These are phyloP conservation scores for Pteropus alecto DNA, from an alignment of 2,113 vertebrate species.

Conservation along the genomic window DNA sequence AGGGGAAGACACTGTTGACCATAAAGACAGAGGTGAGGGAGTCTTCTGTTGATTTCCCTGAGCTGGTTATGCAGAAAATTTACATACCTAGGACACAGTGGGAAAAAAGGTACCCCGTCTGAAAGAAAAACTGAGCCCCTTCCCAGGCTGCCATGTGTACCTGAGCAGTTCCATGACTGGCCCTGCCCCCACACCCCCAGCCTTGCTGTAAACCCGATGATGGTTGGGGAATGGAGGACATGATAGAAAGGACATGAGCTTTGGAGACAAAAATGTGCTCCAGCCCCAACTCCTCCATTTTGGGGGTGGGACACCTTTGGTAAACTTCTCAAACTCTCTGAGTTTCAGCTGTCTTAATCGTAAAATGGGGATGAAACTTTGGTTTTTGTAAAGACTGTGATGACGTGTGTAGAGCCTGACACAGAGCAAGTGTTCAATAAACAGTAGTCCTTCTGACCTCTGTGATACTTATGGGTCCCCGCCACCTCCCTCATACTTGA, in stretches of 20 bases:
- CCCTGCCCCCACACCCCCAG: neutral
- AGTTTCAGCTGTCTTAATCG: neutral
- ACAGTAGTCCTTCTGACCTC: neutral
- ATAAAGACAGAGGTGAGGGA: neutral
- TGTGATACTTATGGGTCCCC: neutral
- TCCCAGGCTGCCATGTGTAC: neutral
- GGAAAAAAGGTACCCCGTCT: neutral
- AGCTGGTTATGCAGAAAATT: neutral
- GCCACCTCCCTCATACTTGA: neutral
- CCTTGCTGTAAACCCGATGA: neutral
- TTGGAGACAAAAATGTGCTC: neutral
- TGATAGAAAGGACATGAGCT: neutral
- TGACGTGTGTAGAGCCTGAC: neutral
- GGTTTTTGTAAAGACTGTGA: neutral
- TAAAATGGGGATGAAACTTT: neutral
- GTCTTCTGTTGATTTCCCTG: neutral
- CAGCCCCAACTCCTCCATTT: neutral
- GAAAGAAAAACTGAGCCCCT: neutral
- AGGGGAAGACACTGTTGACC: neutral
- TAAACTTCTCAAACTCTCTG: conserved; percentile 10
- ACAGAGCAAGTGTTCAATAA: neutral
- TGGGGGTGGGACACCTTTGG: neutral
- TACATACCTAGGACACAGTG: neutral
- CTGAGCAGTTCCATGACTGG: neutral
- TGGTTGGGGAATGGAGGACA: neutral